phyloP scores from a whole-genome alignment of 35 echinoderm and acorn worm species.

The Strongylocentrotus purpuratus region DNA sequence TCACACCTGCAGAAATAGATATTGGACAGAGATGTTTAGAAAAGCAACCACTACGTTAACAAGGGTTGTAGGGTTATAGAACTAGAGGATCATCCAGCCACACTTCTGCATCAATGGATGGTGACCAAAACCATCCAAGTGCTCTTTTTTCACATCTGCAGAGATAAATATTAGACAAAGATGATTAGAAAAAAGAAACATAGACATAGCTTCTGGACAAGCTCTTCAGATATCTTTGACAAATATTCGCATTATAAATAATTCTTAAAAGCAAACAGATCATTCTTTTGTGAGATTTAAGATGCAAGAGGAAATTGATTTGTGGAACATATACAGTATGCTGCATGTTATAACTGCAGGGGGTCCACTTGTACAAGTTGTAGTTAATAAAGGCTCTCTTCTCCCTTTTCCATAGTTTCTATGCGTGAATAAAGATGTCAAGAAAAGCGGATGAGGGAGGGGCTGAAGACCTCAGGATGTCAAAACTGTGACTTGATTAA shows the following conservation, averaged over 20 bases:
- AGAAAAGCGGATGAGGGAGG: neutral
- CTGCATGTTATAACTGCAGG: no score
- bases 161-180: neutral
- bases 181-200: no score
- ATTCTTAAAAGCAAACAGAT: no score
- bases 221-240: no score
- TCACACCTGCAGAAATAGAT: neutral
- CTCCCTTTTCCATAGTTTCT: neutral
- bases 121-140: neutral
- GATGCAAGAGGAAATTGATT: no score
- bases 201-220: no score
- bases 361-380: no score
- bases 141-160: neutral
- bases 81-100: slow-evolving; percentile 25
- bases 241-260: no score
- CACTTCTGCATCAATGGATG: slow-evolving; percentile 13
- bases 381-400: no score
- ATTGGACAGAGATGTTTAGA: neutral
- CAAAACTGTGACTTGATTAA: slow-evolving; percentile 4
- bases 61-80: slow-evolving; percentile 12
- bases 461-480: neutral
- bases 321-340: no score
- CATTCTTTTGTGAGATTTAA: no score
- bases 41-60: no score
- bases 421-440: slow-evolving; percentile 11